phyloP scores from a whole-genome alignment of 2,888 invertebrate genomes.

The Hypsopygia costalis region DNA sequence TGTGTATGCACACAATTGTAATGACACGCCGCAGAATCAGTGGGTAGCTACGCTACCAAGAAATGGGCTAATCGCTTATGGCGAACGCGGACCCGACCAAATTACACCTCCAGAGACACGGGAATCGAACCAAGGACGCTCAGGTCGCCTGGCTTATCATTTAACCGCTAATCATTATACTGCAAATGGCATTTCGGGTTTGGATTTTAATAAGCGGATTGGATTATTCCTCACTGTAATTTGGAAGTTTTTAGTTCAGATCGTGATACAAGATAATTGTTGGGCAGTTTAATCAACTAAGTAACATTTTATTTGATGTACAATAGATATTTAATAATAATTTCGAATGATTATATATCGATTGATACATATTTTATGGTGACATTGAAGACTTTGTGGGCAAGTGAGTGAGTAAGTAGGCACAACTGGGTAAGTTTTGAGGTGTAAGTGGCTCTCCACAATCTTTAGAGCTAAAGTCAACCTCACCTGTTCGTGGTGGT shows the following conservation, averaged over 20 bases:
- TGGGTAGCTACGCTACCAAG: slow-evolving; percentile 73
- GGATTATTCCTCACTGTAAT: slow-evolving; percentile 57
- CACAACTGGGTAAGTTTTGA: too few species aligned
- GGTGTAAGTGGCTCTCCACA: too few species aligned
- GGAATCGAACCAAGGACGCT: slow-evolving; percentile 74
- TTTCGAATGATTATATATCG: too few species aligned
- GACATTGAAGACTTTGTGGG: too few species aligned
- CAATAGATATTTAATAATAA: too few species aligned
- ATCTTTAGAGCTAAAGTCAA: too few species aligned
- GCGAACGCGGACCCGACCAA: slow-evolving; percentile 58
- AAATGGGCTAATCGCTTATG: slow-evolving; percentile 72
- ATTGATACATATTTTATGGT: too few species aligned
- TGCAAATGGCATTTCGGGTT: slow-evolving; percentile 74
- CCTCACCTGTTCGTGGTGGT: too few species aligned
- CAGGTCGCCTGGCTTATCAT: slow-evolving; percentile 73
- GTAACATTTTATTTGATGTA: neutral
- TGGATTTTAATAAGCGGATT: slow-evolving; percentile 66
- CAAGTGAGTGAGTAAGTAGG: too few species aligned
- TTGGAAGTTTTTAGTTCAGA: slow-evolving; percentile 48
- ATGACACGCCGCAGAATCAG: slow-evolving; percentile 65
- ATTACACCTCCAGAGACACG: slow-evolving; percentile 77
- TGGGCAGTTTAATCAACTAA: slow-evolving; percentile 9
- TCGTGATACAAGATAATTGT: slow-evolving; percentile 37
- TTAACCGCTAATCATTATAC: slow-evolving; percentile 72
- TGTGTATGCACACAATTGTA: slow-evolving; percentile 46